Evolutionary conservation across 2,888 invertebrate species (phyloP).

Genomic region (Caenorhabditis virilis): DNA sequence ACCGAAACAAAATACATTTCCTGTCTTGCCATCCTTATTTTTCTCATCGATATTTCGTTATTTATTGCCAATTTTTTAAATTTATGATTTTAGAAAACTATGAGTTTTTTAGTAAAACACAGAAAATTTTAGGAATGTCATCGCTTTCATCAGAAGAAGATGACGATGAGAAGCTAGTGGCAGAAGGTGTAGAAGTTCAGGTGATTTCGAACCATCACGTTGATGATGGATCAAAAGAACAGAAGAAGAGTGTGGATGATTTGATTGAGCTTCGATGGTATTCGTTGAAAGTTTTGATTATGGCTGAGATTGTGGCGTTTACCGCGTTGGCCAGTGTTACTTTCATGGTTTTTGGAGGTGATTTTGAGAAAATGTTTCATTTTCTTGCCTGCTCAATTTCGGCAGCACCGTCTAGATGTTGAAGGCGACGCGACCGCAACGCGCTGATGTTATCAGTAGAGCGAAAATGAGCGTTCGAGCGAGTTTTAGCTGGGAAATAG

Average conservation of each 20-base stretch:
- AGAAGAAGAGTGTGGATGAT: slow-evolving; percentile 27
- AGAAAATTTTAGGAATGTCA: no score
- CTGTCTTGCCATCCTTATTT: no score
- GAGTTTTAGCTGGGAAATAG: not conserved
- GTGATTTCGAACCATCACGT: not conserved
- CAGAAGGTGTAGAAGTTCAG: slow-evolving; percentile 3
- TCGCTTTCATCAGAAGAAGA: slow-evolving; percentile 10
- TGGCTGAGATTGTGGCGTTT: slow-evolving; percentile 33
- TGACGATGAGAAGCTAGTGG: slow-evolving; percentile 26
- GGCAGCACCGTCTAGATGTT: no score
- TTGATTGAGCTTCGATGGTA: slow-evolving; percentile 33
- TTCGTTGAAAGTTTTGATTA: slow-evolving; percentile 23
- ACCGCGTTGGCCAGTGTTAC: slow-evolving; percentile 29
- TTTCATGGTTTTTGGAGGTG: slow-evolving; percentile 38
- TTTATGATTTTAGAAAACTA: no score
- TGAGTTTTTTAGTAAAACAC: no score
- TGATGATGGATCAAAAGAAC: no score
- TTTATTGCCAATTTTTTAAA: no score
- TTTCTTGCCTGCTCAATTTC: not conserved
- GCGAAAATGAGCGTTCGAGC: not conserved
- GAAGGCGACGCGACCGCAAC: no score
- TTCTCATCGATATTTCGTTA: no score
- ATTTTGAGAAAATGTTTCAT: not conserved
- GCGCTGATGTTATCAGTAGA: no score
- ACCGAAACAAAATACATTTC: no score